Evolutionary conservation across 2,113 vertebrate species (phyloP), one percentile per base, ranked within the genome.

Genomic region (Orycteropus afer): DNA sequence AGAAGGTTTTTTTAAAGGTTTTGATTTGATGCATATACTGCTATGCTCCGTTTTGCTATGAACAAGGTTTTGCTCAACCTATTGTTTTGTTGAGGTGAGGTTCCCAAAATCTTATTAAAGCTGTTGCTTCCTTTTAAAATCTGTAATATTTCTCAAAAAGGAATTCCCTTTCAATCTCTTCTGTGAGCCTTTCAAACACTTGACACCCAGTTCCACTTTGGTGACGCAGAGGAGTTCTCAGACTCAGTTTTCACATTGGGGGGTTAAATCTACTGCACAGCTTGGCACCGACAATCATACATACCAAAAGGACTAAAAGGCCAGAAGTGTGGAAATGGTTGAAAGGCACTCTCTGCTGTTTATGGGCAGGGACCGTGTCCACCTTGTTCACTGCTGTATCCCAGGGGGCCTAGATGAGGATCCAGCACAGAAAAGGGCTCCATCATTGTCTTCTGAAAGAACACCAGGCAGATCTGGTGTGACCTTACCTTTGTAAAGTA

Each of bases 131-230:
- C 57, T 55, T 93, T 63, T 86, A 86, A 51, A 84, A 51, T 49
- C 40, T 67, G 14, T 9, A 74, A 34, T 34, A 47, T 88, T 86
- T 90, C 53, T 83, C 74, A 53, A 42, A 87, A 91, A 94, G 91
- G 27, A 86, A 86, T 18, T 15, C 11, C 29, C 8, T 61, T 92
- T 27, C 1, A 2, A 11, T 34, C 42, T 89, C 34, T 82, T 45
- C 40, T 45, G 14, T 1, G 55, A 84, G 42, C 15, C 65, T 87
- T 79, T 89, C 37, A 79, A 11, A 27, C 0, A 11, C 22, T 17
- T 18, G 15, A 79, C 11, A 45, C 51, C 27, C 32, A 15, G 27
- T 22, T 51, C 82, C 29, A 57, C 45, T 37, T n/a, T 63, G 8
- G 27, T 63, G 18, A 53, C 1, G 22, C n/a, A n/a, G 47, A 27